Percentiles rank a stretch among this genome's conserved stretches.
Conservation (phyloP, 1,140 invertebrate genomes). For the Hyphantria cunea region DNA sequence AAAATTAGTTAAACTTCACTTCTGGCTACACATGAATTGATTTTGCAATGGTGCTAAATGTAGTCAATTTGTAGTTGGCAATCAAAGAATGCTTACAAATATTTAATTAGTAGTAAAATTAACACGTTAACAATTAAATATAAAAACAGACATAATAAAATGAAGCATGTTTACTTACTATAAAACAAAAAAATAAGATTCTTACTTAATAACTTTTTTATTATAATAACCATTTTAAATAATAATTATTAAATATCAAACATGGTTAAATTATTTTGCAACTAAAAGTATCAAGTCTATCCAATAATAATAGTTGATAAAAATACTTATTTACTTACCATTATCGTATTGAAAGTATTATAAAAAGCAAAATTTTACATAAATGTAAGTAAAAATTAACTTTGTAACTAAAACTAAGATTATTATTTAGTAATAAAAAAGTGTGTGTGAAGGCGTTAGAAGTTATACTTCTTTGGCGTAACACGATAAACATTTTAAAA, state of each 20-base stretch:
- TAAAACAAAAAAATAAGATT: not conserved
- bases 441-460: too few relatives aligned
- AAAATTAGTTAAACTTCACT: not conserved
- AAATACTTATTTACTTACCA: not conserved
- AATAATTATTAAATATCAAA: not conserved
- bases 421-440: conserved; percentile 9
- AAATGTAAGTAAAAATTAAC: not conserved
- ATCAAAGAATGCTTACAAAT: conserved; percentile 38
- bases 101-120: conserved; percentile 1
- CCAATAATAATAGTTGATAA: not conserved
- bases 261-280: not conserved
- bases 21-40: conserved; percentile 17
- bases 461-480: too few relatives aligned
- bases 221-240: not conserved
- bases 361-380: conserved; percentile 5
- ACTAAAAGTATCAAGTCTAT: not conserved
- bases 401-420: not conserved
- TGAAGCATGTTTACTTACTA: too few relatives aligned
- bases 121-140: not conserved
- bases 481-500: too few relatives aligned
- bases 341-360: conserved; percentile 7
- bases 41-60: conserved; percentile 57
- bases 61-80: conserved; percentile 51
- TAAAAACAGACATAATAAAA: not conserved
- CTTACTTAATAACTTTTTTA: not conserved